Percentiles rank a stretch among this genome's conserved stretches.
Conservation (phyloP, 2,888 invertebrate species). For the Lasioglossum malachurum region DNA sequence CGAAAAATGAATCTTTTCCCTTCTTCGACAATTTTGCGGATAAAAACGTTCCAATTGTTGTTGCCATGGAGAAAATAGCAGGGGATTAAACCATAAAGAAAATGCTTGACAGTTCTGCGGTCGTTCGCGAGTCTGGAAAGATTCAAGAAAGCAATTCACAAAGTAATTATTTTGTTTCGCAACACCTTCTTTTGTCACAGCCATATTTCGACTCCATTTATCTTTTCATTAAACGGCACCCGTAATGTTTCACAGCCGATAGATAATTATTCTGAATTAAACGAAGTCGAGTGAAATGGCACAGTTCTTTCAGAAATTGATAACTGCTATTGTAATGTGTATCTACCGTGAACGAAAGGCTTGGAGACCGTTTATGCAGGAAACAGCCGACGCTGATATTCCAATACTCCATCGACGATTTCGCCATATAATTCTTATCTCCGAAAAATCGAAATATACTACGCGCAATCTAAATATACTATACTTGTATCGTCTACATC, state of each 20-base stretch:
- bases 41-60: background rate
- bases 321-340: background rate
- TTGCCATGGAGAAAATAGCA: background rate
- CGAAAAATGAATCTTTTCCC: background rate
- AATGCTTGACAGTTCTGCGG: background rate
- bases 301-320: background rate
- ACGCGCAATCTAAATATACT: slow-evolving; percentile 7
- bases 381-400: background rate
- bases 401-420: background rate
- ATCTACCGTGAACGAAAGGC: background rate
- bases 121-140: background rate
- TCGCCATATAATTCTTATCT: background rate
- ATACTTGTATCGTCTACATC: background rate
- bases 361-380: background rate
- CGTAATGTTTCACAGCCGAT: background rate
- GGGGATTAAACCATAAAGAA: background rate
- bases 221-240: background rate
- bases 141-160: background rate
- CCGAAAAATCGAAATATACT: background rate
- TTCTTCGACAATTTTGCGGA: background rate
- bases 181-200: background rate
- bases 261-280: background rate
- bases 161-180: background rate
- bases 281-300: background rate
- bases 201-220: background rate